Conservation (phyloP, 2,113 vertebrate genomes). For the Acinonyx jubatus region DNA sequence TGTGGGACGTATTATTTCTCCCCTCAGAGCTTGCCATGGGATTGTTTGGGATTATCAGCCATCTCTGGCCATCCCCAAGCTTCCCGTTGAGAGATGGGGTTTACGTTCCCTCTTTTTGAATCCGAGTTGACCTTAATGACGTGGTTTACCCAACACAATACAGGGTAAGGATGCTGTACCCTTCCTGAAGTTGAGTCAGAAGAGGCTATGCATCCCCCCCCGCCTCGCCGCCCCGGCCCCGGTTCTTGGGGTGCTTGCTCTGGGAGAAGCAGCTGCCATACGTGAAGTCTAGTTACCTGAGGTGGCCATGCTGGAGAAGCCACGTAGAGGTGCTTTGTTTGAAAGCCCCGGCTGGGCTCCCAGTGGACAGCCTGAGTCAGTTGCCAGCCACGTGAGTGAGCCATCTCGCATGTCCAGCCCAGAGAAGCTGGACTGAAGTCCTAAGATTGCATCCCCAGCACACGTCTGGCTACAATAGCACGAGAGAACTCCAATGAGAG, state of each 20-base stretch:
- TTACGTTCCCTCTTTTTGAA: neutral
- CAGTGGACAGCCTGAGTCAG: neutral
- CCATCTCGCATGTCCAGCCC: neutral
- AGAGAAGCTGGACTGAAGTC: neutral
- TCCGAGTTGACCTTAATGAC: neutral
- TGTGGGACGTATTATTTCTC: neutral
- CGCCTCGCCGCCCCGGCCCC: accelerated
- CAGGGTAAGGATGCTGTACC: neutral
- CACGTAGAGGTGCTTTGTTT: neutral
- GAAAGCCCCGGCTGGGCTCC: neutral
- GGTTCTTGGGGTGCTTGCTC: neutral
- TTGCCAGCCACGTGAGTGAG: neutral
- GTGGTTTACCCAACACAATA: neutral
- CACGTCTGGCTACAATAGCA: neutral
- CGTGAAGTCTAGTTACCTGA: neutral
- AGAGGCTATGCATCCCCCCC: neutral
- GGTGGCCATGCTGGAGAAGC: neutral
- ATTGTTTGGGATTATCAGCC: neutral
- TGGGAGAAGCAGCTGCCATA: too few species aligned
- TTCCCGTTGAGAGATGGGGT: neutral
- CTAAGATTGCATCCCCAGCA: neutral
- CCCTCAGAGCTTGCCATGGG: neutral
- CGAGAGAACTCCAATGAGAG: accelerated
- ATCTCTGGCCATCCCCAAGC: neutral
- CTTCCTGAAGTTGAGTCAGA: neutral